Percentiles rank a stretch among this genome's conserved stretches.
Evolutionary conservation across 37 sponge, comb jelly and placozoan species (phyloP).

Genomic region (Cladorhizidae sp.): DNA sequence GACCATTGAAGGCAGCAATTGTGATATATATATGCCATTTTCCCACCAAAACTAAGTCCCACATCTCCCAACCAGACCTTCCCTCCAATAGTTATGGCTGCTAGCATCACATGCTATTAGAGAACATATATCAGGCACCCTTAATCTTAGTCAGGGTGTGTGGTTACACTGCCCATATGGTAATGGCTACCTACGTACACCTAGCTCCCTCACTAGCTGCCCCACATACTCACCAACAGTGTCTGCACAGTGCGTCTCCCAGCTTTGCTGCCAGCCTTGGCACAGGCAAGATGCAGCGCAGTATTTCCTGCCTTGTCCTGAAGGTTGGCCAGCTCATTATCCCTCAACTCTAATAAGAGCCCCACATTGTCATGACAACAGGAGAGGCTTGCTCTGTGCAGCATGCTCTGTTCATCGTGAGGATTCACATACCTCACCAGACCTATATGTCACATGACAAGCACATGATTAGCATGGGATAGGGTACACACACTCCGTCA

Average conservation of each 20-base stretch:
- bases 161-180: no score
- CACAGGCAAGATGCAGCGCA: slow-evolving; percentile 65
- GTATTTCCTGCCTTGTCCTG: slow-evolving; percentile 44
- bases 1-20: no score
- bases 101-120: no score
- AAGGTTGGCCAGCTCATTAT: slow-evolving; percentile 44
- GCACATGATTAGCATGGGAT: no score
- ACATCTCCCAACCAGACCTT: no score
- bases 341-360: slow-evolving; percentile 31
- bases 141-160: no score
- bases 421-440: slow-evolving; percentile 18
- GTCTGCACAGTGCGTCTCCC: slow-evolving; percentile 15
- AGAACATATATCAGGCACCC: no score
- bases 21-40: no score
- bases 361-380: slow-evolving; percentile 12
- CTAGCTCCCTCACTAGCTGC: no score
- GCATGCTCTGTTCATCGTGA: slow-evolving; percentile 19
- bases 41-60: no score
- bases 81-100: no score
- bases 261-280: slow-evolving; percentile 14
- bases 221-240: slow-evolving; percentile 17
- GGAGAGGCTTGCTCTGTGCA: slow-evolving; percentile 47
- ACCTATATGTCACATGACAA: slow-evolving; percentile 9
- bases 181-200: no score
- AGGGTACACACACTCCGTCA: background rate